Evolutionary conservation across 1,140 invertebrate genomes (phyloP).

Genomic region (Drosophila navojoa): DNA sequence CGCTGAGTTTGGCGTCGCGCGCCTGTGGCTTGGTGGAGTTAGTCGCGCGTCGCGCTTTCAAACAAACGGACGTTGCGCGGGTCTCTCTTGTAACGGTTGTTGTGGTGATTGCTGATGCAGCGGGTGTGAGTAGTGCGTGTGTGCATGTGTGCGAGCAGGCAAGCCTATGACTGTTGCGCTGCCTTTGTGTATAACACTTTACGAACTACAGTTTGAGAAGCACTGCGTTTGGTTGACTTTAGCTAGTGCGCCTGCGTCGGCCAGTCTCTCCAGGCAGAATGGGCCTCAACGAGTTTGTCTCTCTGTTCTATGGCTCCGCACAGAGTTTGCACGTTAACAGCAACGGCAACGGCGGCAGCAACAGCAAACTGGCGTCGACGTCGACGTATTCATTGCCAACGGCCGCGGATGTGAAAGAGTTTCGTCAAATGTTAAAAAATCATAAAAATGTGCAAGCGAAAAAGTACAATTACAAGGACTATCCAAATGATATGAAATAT

Average conservation of each 20-base stretch:
- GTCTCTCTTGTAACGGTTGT: constrained; percentile 10
- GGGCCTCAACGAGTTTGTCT: constrained; percentile 81
- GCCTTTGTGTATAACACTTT: constrained; percentile 47
- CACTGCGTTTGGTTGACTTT: constrained; percentile 29
- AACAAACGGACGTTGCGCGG: constrained; percentile 62
- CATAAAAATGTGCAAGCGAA: constrained; percentile 78
- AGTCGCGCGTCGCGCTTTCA: constrained; percentile 66
- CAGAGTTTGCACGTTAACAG: constrained; percentile 67
- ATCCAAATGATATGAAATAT: constrained; percentile 72
- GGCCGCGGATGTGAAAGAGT: constrained; percentile 69
- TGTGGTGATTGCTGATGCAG: neutral
- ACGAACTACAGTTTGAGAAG: constrained; percentile 47
- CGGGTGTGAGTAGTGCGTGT: neutral
- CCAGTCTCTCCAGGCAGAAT: constrained; percentile 37
- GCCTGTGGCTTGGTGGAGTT: constrained; percentile 49
- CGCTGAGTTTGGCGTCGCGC: constrained; percentile 39
- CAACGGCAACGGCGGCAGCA: constrained; percentile 24
- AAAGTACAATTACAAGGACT: constrained; percentile 72
- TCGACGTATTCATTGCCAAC: constrained; percentile 70
- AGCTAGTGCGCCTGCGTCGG: constrained; percentile 50
- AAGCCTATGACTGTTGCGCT: constrained; percentile 11
- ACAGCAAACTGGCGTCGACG: constrained; percentile 46
- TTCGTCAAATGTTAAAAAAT: constrained; percentile 83
- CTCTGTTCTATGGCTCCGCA: constrained; percentile 79
- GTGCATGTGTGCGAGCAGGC: neutral